These are phyloP conservation scores for Ophioninae sp. DNA, from an alignment of 2,888 invertebrate genomes.

Conservation along the genomic window DNA sequence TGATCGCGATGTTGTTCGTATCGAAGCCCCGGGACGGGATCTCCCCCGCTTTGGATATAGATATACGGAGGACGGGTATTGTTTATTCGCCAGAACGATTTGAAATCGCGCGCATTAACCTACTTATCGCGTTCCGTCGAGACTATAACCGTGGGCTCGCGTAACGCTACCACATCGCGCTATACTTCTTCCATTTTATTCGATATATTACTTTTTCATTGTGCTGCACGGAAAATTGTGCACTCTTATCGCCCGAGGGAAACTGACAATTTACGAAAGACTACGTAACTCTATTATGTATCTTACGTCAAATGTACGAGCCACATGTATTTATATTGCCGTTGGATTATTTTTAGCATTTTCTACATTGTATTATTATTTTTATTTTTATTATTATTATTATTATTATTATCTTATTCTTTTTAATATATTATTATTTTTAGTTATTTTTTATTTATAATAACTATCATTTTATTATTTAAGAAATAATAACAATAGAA, in stretches of 20 bases:
- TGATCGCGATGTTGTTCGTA: constrained; percentile 24
- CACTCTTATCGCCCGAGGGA: constrained; percentile 38
- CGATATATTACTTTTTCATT: constrained; percentile 35
- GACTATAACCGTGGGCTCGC: constrained; percentile 27
- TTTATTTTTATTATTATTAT: constrained; percentile 40
- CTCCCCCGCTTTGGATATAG: constrained; percentile 35
- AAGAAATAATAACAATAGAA: too few species aligned
- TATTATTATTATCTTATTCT: constrained; percentile 31
- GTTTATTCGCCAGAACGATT: constrained; percentile 61
- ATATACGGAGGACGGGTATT: constrained; percentile 44
- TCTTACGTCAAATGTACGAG: neutral
- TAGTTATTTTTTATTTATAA: too few species aligned
- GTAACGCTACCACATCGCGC: constrained; percentile 11
- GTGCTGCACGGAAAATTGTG: constrained; percentile 27
- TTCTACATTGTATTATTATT: neutral
- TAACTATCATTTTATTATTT: too few species aligned
- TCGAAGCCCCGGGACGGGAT: constrained; percentile 37
- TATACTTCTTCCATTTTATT: constrained; percentile 28
- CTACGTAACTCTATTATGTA: constrained; percentile 36
- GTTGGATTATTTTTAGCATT: neutral
- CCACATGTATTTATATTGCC: constrained; percentile 15
- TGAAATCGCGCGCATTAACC: constrained; percentile 64
- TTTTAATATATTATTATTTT: too few species aligned
- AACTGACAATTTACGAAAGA: constrained; percentile 41
- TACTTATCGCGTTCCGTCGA: constrained; percentile 50